These are phyloP conservation scores for Pseudomyrmex cubaensis DNA, from an alignment of 1,140 invertebrate species.

Conservation along the genomic window DNA sequence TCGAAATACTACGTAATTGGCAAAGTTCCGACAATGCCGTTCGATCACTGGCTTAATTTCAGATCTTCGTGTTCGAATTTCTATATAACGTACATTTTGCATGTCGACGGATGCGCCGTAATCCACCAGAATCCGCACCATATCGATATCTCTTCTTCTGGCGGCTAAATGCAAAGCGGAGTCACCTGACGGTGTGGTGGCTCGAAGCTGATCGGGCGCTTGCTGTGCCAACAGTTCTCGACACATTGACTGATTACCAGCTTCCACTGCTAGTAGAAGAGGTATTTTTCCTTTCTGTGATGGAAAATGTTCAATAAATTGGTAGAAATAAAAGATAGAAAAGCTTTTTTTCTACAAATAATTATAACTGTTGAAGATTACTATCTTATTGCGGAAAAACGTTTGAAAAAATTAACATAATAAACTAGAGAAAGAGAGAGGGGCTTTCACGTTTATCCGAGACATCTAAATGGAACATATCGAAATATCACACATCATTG, in stretches of 20 bases:
- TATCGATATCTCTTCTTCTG: slow-evolving; percentile 94
- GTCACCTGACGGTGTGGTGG: slow-evolving; percentile 92
- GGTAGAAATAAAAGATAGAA: too few species aligned
- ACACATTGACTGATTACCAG: slow-evolving; percentile 96
- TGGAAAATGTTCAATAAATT: neutral
- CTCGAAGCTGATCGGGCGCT: slow-evolving; percentile 91
- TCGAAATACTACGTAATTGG: neutral
- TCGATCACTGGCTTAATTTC: slow-evolving; percentile 12
- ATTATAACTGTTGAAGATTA: too few species aligned
- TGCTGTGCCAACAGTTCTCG: slow-evolving; percentile 94
- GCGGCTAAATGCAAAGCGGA: slow-evolving; percentile 96
- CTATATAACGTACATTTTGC: slow-evolving; percentile 90
- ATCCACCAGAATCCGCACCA: slow-evolving; percentile 96
- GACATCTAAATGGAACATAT: slow-evolving; percentile 2
- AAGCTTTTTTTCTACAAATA: too few species aligned
- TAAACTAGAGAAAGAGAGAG: neutral
- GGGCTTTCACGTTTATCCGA: neutral
- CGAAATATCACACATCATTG: slow-evolving; percentile 6
- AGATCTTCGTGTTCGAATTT: slow-evolving; percentile 4
- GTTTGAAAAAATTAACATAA: neutral
- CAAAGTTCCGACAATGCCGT: slow-evolving; percentile 4
- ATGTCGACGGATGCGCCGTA: slow-evolving; percentile 95
- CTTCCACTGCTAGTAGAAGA: slow-evolving; percentile 95
- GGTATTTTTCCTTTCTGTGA: slow-evolving; percentile 96
- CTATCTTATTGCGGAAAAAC: neutral